Evolutionary conservation across 2,797 vertebrate species (phyloP).

Genomic region (Aphelocoma californica): DNA sequence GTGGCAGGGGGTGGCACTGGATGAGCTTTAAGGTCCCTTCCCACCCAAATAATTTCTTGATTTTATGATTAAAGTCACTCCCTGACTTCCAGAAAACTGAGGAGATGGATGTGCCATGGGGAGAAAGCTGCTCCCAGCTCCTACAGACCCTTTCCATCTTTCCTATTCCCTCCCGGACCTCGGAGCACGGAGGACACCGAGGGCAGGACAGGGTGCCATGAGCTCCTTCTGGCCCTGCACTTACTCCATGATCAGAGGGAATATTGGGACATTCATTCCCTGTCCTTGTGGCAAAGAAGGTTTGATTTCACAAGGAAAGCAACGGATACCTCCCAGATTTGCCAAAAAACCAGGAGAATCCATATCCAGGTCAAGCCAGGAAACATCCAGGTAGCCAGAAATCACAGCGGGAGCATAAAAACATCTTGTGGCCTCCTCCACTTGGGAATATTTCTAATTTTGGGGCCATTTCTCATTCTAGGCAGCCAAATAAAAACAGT

Average conservation of each 20-base stretch:
- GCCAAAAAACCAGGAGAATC: background rate
- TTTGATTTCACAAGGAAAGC: background rate
- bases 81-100: background rate
- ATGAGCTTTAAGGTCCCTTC: background rate
- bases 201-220: background rate
- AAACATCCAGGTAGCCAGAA: background rate
- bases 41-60: background rate
- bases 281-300: background rate
- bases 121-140: background rate
- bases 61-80: no score
- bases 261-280: background rate
- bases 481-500: background rate
- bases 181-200: rapidly evolving
- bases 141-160: background rate
- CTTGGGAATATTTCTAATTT: background rate
- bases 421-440: background rate
- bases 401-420: rapidly evolving
- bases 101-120: background rate
- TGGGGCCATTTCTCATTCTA: background rate
- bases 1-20: background rate
- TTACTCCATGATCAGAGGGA: background rate
- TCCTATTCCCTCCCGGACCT: background rate
- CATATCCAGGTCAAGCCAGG: rapidly evolving
- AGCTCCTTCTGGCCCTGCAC: background rate
- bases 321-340: background rate